Conservation (phyloP, 1,140 invertebrate genomes). For the Sitophilus oryzae region DNA sequence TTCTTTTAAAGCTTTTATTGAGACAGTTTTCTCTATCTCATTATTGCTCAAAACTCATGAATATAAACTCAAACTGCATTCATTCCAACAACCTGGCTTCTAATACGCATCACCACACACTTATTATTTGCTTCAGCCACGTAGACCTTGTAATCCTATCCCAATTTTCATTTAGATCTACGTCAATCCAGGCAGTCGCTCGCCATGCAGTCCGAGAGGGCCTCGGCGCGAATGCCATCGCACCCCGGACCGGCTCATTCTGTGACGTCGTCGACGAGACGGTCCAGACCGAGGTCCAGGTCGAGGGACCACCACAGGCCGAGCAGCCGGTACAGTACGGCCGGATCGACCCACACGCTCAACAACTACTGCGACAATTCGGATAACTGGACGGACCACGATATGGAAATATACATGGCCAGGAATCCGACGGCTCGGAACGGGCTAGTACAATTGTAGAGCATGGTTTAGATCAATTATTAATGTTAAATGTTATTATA, state of each 20-base stretch:
- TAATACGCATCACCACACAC: too few relatives aligned
- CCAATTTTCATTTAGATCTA: constrained; percentile 72
- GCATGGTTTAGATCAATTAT: not conserved
- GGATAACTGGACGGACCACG: constrained; percentile 89
- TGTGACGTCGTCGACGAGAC: constrained; percentile 58
- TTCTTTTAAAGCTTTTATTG: too few relatives aligned
- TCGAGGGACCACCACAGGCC: constrained; percentile 55
- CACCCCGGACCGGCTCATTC: constrained; percentile 45
- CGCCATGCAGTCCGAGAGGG: constrained; percentile 69
- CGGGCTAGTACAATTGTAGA: constrained; percentile 67
- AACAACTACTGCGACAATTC: constrained; percentile 82
- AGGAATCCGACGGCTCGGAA: constrained; percentile 80
- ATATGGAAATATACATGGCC: constrained; percentile 92
- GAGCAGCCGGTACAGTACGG: constrained; percentile 59
- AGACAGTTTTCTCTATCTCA: too few relatives aligned
- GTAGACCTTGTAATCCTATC: too few relatives aligned
- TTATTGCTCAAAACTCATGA: too few relatives aligned
- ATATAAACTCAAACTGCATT: too few relatives aligned
- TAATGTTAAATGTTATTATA: not conserved
- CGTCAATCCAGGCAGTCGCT: constrained; percentile 76
- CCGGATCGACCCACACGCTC: constrained; percentile 70
- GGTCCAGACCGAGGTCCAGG: constrained; percentile 58
- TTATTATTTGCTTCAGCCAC: too few relatives aligned
- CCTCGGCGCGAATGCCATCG: constrained; percentile 60
- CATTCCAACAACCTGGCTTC: too few relatives aligned